Evolutionary conservation across 2,888 invertebrate genomes (phyloP), one percentile per base, ranked within the genome.

Genomic region (Listrodromus nycthemerus): DNA sequence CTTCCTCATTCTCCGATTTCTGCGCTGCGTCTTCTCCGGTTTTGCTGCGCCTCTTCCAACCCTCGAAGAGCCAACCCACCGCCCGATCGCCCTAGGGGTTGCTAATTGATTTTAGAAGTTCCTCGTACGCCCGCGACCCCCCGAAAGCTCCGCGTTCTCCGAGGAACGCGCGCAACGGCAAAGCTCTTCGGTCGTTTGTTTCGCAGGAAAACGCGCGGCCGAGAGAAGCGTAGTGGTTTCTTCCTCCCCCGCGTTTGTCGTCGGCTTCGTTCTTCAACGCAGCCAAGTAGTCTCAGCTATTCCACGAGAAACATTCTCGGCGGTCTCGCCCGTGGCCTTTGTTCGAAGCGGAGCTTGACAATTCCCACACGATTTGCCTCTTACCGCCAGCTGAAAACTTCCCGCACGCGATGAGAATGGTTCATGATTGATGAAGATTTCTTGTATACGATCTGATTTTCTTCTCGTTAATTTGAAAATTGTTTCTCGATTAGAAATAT

Each of bases 101-200:
- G 92, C 92, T 92, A 92, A 92, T 92, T 92, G 92, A 92, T 92
- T 92, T 92, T 91, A 90, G 89, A 92, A 92, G 92, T 92, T 92
- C 86, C 90, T 89, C 86, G 78, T 84, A 73, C 77, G 61, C 78
- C 55, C 69, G 55, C 69, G 55, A 58, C 30, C 10, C 6, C 19
- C 19, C 74, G 30, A 30, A 63, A 33, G 33, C 76, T 61, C 67
- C 50, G 74, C 63, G 55, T 66, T 78, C 77, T 73, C 80, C 75
- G 71, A 65, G 63, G 52, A 69, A 24, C 41, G 1, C 10, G 41
- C 45, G 55, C 70, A 66, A 61, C 69, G 52, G 70, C 66, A 30
- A 30, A 74, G 70, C 74, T 84, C 80, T 77, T 70, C 77, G 69
- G 73, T 69, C 66, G 71, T 58, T 41, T 81, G 84, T 84, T 84